Percentiles rank a stretch among this genome's conserved stretches.
Evolutionary conservation across 1,140 invertebrate species (phyloP).

Genomic region (Matsumurasca onukii): DNA sequence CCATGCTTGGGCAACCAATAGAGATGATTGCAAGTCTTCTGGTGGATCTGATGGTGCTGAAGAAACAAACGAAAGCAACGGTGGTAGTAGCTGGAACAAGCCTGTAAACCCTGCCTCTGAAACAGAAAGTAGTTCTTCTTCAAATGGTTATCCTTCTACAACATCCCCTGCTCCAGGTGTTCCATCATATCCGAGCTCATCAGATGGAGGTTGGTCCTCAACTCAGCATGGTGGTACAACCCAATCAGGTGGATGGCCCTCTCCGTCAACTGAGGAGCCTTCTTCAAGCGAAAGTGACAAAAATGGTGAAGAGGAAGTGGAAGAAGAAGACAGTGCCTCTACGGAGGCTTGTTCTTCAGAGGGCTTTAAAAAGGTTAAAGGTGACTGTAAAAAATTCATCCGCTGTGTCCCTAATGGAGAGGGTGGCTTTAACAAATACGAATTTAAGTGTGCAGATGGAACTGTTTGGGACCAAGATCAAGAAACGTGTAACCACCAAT

Average conservation of each 20-base stretch:
- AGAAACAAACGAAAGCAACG: neutral
- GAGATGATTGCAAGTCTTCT: conserved; percentile 39
- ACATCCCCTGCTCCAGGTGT: too few relatives aligned
- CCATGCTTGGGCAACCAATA: conserved; percentile 55
- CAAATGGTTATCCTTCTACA: too few relatives aligned
- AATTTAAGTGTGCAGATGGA: conserved; percentile 63
- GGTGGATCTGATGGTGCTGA: neutral
- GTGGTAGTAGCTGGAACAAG: neutral
- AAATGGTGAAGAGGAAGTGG: neutral
- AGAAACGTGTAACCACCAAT: conserved; percentile 60
- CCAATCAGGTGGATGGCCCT: conserved; percentile 10
- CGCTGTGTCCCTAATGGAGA: conserved; percentile 62
- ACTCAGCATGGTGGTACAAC: conserved; percentile 1
- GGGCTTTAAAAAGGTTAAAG: conserved; percentile 58
- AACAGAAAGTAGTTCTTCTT: too few relatives aligned
- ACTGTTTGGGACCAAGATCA: conserved; percentile 64
- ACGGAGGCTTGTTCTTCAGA: conserved; percentile 43
- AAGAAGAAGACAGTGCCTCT: neutral
- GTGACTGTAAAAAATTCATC: conserved; percentile 67
- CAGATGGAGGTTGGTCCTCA: conserved; percentile 1
- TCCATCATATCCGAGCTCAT: neutral
- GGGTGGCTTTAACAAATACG: conserved; percentile 57
- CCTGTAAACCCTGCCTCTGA: neutral
- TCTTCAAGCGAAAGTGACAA: neutral
- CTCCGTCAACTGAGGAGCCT: conserved; percentile 31